Evolutionary conservation across 2,797 vertebrate genomes (phyloP).

Genomic region (Hemibagrus guttatus): DNA sequence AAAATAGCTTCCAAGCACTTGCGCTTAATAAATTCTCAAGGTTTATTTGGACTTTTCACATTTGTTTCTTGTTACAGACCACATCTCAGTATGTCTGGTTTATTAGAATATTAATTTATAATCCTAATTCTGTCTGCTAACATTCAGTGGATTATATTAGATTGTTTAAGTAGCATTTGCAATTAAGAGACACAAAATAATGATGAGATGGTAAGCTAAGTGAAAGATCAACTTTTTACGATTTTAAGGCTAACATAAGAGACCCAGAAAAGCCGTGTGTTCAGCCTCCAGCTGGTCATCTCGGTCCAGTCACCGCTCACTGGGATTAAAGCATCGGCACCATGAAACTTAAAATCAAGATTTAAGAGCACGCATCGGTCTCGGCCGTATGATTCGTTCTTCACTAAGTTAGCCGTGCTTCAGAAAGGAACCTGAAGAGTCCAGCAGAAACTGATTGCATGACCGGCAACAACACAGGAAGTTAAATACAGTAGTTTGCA

Average conservation of each 20-base stretch:
- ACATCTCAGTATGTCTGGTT: neutral
- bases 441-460: neutral
- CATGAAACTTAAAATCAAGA: neutral
- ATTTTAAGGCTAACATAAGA: neutral
- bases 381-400: neutral
- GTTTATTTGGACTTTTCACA: too few relatives aligned
- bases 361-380: neutral
- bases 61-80: neutral
- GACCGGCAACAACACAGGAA: neutral
- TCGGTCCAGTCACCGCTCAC: neutral
- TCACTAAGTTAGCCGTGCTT: neutral
- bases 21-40: too few relatives aligned
- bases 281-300: neutral
- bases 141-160: neutral
- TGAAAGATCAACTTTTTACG: too few relatives aligned
- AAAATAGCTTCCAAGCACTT: neutral
- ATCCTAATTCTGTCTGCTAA: neutral
- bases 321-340: neutral
- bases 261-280: neutral
- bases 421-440: neutral
- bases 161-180: too few relatives aligned
- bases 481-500: constrained; percentile 22
- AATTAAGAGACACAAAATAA: too few relatives aligned
- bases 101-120: neutral
- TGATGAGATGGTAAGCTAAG: too few relatives aligned